phyloP scores from a whole-genome alignment of 2,888 invertebrate genomes.

The Acrocera orbiculus region DNA sequence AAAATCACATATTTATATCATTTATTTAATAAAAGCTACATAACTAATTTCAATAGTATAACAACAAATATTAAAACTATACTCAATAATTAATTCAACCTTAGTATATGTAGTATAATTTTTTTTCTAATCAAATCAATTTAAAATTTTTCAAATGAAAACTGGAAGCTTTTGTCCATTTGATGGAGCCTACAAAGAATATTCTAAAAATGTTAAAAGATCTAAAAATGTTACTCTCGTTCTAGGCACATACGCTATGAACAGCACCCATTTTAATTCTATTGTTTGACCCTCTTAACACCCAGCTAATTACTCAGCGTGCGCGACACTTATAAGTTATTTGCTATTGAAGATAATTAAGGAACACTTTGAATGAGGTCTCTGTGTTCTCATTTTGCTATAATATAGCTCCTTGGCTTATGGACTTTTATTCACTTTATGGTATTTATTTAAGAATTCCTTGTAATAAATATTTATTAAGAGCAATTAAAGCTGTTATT shows the following conservation, averaged over 20 bases:
- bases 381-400: slow-evolving; percentile 4
- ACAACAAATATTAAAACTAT: too few species aligned
- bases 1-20: too few species aligned
- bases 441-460: slow-evolving; percentile 8
- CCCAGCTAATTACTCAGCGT: slow-evolving; percentile 12
- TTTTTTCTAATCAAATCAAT: too few species aligned
- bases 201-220: too few species aligned
- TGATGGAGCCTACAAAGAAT: too few species aligned
- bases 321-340: slow-evolving; percentile 11
- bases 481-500: slow-evolving; percentile 8
- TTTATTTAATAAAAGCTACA: too few species aligned
- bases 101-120: too few species aligned
- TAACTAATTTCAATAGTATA: too few species aligned
- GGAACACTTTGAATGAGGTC: slow-evolving; percentile 5
- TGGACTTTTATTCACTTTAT: slow-evolving; percentile 5
- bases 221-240: too few species aligned
- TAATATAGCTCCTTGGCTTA: neutral
- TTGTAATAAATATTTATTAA: slow-evolving; percentile 11
- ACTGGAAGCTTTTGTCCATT: too few species aligned
- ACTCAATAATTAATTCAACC: too few species aligned
- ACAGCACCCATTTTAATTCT: slow-evolving; percentile 10
- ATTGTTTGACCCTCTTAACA: slow-evolving; percentile 12
- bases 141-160: too few species aligned
- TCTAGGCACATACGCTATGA: neutral
- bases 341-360: slow-evolving; percentile 8